phyloP scores from a whole-genome alignment of 2,113 vertebrate species.

The Coreoperca whiteheadi region DNA sequence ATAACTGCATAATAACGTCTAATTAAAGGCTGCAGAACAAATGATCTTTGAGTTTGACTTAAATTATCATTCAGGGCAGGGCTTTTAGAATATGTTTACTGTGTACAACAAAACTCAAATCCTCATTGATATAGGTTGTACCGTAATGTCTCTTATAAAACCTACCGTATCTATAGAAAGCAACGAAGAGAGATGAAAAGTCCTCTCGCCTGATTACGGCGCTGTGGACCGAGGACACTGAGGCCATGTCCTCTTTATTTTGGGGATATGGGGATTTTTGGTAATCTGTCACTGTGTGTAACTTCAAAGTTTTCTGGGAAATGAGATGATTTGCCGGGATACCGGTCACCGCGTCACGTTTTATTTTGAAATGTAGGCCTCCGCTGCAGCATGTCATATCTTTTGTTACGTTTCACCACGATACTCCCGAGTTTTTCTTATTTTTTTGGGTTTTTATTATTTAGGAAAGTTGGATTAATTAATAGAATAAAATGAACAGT shows the following conservation, averaged over 20 bases:
- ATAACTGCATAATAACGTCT: constrained; percentile 20
- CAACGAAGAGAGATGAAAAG: neutral
- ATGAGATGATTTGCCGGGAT: neutral
- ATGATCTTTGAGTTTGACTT: constrained; percentile 2
- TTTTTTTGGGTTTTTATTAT: no score
- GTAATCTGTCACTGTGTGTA: neutral
- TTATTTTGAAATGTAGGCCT: neutral
- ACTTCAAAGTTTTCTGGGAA: neutral
- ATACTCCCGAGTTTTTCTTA: no score
- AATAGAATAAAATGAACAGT: neutral
- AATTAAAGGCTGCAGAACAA: constrained; percentile 23
- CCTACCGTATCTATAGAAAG: neutral
- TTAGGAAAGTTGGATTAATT: no score
- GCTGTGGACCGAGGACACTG: neutral
- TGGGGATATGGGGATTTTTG: neutral
- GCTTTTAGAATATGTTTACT: neutral
- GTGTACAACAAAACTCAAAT: neutral
- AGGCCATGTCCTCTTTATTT: neutral
- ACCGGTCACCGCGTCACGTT: neutral
- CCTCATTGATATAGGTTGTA: neutral
- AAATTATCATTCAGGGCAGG: neutral
- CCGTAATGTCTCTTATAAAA: neutral
- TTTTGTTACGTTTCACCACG: neutral
- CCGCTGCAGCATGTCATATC: neutral
- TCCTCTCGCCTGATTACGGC: no score